Evolutionary conservation across 2,797 vertebrate genomes (phyloP).

Genomic region (Ctenopoma kingsleyae): DNA sequence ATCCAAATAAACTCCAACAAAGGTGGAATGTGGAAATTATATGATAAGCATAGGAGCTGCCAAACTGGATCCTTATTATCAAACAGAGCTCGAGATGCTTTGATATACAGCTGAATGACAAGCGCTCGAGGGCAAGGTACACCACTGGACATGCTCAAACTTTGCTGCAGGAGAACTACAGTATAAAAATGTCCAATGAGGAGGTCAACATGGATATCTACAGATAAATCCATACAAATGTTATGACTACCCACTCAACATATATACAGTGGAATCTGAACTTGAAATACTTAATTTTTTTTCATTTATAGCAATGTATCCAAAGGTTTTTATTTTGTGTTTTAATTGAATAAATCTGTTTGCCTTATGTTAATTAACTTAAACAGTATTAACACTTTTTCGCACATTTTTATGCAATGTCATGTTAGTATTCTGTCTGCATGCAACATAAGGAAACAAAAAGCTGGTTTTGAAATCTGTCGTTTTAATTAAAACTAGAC

Average conservation of each 20-base stretch:
- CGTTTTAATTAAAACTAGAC: constrained; percentile 41
- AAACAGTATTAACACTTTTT: constrained; percentile 66
- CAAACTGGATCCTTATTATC: constrained; percentile 11
- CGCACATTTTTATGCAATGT: constrained; percentile 27
- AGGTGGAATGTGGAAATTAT: constrained; percentile 90
- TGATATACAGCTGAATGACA: constrained; percentile 18
- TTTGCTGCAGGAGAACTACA: constrained; percentile 31
- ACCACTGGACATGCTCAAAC: neutral
- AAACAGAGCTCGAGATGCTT: constrained; percentile 24
- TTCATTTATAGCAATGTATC: constrained; percentile 23
- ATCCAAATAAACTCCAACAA: constrained; percentile 86
- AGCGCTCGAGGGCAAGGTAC: constrained; percentile 11
- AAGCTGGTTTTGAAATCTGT: neutral
- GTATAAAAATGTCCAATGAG: neutral
- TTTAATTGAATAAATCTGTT: constrained; percentile 30
- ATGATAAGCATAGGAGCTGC: constrained; percentile 68
- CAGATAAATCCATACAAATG: constrained; percentile 32
- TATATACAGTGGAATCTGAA: constrained; percentile 29
- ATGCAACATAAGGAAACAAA: constrained; percentile 32
- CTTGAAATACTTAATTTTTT: constrained; percentile 42
- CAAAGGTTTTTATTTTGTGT: constrained; percentile 32
- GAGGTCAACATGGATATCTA: constrained; percentile 14
- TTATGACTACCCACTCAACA: constrained; percentile 25
- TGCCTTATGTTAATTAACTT: constrained; percentile 53
- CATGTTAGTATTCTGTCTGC: constrained; percentile 32